Evolutionary conservation across 2,888 invertebrate genomes (phyloP).

Genomic region (Beris morrisii): DNA sequence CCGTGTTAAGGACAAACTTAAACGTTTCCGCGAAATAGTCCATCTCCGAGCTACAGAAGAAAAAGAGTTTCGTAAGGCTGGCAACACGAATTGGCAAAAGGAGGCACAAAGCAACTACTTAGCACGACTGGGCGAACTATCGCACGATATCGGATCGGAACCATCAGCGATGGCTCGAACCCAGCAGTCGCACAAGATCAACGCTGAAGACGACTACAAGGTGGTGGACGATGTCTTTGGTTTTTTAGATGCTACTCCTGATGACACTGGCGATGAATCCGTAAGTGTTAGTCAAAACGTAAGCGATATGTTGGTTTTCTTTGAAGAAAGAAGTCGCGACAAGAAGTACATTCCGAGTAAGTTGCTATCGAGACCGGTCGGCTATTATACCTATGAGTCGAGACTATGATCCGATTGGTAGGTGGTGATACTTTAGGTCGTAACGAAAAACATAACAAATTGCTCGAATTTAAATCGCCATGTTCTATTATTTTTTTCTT

Average conservation of each 20-base stretch:
- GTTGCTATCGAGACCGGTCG: slow-evolving; percentile 54
- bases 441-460: slow-evolving; percentile 27
- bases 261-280: slow-evolving; percentile 26
- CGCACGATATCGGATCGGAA: slow-evolving; percentile 36
- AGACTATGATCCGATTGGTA: slow-evolving; percentile 36
- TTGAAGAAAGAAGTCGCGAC: slow-evolving; percentile 51
- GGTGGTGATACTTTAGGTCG: not conserved
- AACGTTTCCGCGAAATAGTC: slow-evolving; percentile 44
- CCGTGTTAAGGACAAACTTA: slow-evolving; percentile 40
- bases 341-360: slow-evolving; percentile 53
- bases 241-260: slow-evolving; percentile 57
- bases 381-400: slow-evolving; percentile 43
- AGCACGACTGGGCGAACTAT: slow-evolving; percentile 66
- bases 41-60: slow-evolving; percentile 62
- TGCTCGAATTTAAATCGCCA: slow-evolving; percentile 23
- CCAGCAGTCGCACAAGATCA: slow-evolving; percentile 46
- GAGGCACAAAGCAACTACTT: slow-evolving; percentile 72
- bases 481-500: too few relatives aligned
- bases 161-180: slow-evolving; percentile 46
- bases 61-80: slow-evolving; percentile 62
- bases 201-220: slow-evolving; percentile 61
- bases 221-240: slow-evolving; percentile 70
- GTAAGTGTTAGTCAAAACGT: slow-evolving; percentile 47
- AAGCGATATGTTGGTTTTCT: slow-evolving; percentile 54
- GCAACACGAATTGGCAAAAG: slow-evolving; percentile 65